These are phyloP conservation scores for Diglossa cyanea DNA, from an alignment of 2,797 vertebrate genomes.

Conservation along the genomic window DNA sequence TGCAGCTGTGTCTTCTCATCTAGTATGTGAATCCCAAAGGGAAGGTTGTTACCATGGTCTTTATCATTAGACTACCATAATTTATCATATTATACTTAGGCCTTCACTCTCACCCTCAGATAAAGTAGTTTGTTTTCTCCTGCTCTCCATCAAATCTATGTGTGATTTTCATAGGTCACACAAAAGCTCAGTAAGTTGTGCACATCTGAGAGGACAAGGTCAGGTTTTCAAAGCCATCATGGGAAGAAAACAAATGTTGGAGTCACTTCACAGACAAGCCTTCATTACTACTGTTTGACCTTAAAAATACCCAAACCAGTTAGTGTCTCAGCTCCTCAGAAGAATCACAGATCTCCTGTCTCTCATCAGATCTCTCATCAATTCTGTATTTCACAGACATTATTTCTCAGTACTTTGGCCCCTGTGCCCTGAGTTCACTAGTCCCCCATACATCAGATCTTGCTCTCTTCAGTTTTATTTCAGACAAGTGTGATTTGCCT, in stretches of 20 bases:
- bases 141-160: neutral
- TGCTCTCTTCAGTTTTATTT: neutral
- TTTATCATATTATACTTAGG: neutral
- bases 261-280: neutral
- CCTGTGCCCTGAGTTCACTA: neutral
- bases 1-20: neutral
- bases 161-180: neutral
- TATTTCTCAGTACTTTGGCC: neutral
- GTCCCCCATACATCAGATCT: neutral
- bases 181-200: neutral
- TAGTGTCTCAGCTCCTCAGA: neutral
- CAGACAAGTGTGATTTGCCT: neutral
- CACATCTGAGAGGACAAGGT: neutral
- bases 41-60: neutral
- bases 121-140: neutral
- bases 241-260: neutral
- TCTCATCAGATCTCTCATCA: neutral
- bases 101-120: neutral
- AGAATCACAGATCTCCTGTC: neutral
- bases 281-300: neutral
- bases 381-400: neutral
- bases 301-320: neutral
- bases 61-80: neutral
- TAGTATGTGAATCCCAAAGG: neutral
- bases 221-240: neutral